Evolutionary conservation across 2,797 vertebrate species (phyloP), one percentile per base, ranked within the genome.

Genomic region (Aulostomus chinensis): DNA sequence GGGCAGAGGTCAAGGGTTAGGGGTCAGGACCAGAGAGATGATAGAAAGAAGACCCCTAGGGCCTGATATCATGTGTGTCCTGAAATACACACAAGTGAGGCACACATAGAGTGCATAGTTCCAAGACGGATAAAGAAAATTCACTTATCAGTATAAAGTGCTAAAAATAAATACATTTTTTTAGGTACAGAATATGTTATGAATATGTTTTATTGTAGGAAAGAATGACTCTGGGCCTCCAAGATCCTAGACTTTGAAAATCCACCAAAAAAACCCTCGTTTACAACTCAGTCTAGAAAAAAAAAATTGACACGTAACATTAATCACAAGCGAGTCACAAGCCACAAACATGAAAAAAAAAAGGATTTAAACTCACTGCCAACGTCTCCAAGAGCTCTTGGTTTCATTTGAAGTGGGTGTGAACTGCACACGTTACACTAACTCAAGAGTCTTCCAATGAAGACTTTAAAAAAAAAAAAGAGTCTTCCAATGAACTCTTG

Each of bases 1-100:
- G 58, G 66, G 72, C 55, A 73, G 51, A 70, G 72, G 67, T 68
- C 21, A 31, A 56, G 29, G 73, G 71, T 76, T 22, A 73, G 9
- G 33, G 58, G 68, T 28, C 26, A 28, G 40, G 25, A 21, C 15
- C 72, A 68, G 37, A 56, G 48, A 56, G 48, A 78, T 73, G 68
- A 74, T 58, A 26, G 25, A 15, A 9, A 64, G 50, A 72, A 41
- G 54, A 67, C 42, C 70, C 68, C 14, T 28, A 42, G 66, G 72
- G 50, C 43, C 25, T 40, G 39, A 48, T 43, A 52, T 47, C 35
- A 43, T 43, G 65, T 71, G 54, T 60, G 58, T 51, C 17, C 58
- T 36, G 22, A 68, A 63, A 80, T 62, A 64, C 30, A 39, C 7
- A 15, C 24, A 8, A 37, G 12, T 7, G 16, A 46, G 13, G 20